Percentiles rank a stretch among this genome's conserved stretches.
Evolutionary conservation across 2,888 invertebrate species (phyloP).

Genomic region (Belgica antarctica): DNA sequence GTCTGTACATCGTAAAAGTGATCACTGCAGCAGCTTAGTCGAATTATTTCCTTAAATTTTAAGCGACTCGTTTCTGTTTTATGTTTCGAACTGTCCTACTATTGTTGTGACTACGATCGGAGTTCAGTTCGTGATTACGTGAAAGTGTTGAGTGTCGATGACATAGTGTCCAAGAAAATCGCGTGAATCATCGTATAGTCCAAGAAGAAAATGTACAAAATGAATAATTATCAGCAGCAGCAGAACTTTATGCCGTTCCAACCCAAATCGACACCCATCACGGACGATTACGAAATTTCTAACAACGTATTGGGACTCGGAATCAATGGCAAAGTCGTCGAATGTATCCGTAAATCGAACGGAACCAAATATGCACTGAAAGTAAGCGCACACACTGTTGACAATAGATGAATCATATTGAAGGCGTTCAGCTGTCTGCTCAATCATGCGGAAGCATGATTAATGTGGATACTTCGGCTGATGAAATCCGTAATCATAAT

Average conservation of each 20-base stretch:
- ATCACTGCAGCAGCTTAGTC: too few relatives aligned
- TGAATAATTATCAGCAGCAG: not conserved
- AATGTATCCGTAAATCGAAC: constrained; percentile 77
- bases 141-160: not conserved
- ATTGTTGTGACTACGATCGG: too few relatives aligned
- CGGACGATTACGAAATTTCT: constrained; percentile 88
- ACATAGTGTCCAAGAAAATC: not conserved
- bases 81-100: too few relatives aligned
- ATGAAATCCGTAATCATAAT: not conserved
- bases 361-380: constrained; percentile 87
- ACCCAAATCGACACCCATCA: constrained; percentile 77
- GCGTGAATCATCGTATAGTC: constrained; percentile 3
- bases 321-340: constrained; percentile 97
- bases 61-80: too few relatives aligned
- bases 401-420: not conserved
- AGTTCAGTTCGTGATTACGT: too few relatives aligned
- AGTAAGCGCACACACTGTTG: constrained; percentile 57
- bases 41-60: too few relatives aligned
- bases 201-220: constrained; percentile 40
- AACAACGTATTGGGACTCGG: constrained; percentile 92
- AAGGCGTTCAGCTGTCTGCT: not conserved
- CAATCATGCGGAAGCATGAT: constrained; percentile 3
- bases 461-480: not conserved
- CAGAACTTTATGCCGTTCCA: not conserved
- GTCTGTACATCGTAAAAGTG: too few relatives aligned